These are phyloP conservation scores for Epinephelus cyanopodus DNA, from an alignment of 2,113 vertebrate genomes.

Conservation along the genomic window DNA sequence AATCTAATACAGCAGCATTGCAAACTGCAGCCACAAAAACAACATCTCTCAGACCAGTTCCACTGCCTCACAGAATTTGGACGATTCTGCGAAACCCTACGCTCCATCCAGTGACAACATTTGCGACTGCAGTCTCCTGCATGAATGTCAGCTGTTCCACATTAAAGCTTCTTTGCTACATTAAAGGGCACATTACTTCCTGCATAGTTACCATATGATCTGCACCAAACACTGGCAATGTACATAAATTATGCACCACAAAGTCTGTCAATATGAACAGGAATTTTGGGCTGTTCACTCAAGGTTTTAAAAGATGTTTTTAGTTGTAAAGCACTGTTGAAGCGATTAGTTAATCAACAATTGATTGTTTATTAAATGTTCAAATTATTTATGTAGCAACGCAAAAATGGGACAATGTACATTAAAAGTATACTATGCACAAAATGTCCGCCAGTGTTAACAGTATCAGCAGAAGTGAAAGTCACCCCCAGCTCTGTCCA, in stretches of 20 bases:
- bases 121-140: slow-evolving; percentile 6
- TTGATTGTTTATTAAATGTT: not conserved
- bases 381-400: not conserved
- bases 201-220: not conserved
- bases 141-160: not conserved
- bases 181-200: not conserved
- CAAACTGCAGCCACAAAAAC: slow-evolving; percentile 8
- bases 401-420: not conserved
- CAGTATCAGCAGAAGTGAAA: no score
- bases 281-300: not conserved
- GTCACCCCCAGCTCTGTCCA: no score
- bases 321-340: no score
- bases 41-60: not conserved
- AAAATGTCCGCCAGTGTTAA: no score
- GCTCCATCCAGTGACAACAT: not conserved
- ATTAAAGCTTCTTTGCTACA: not conserved
- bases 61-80: not conserved
- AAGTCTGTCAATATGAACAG: not conserved
- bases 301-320: not conserved
- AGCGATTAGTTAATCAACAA: not conserved
- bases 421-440: no score
- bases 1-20: not conserved
- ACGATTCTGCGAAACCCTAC: not conserved
- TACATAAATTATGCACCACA: slow-evolving; percentile 9
- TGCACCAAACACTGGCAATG: not conserved